phyloP scores from a whole-genome alignment of 2,113 vertebrate genomes.

The Perca flavescens region DNA sequence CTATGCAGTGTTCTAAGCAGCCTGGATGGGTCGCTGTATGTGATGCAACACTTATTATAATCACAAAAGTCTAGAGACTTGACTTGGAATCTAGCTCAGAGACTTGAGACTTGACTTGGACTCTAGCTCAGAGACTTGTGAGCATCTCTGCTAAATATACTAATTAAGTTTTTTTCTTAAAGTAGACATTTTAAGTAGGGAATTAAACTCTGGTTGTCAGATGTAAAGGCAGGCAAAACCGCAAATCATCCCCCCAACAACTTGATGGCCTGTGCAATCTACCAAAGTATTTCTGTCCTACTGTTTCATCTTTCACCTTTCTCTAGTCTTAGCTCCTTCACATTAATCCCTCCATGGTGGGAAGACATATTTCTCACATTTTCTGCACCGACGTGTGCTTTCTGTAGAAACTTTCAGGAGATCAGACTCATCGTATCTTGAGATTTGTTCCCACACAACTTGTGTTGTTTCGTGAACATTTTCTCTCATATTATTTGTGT shows the following conservation, averaged over 20 bases:
- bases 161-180: conserved; percentile 24
- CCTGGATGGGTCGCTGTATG: too few species aligned
- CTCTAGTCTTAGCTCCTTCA: neutral
- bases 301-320: conserved; percentile 31
- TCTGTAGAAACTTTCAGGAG: neutral
- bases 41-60: too few species aligned
- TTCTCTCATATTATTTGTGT: neutral
- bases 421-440: neutral
- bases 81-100: too few species aligned
- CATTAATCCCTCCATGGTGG: conserved; percentile 17
- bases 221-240: conserved; percentile 29
- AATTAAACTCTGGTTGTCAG: conserved; percentile 39
- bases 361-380: conserved; percentile 9
- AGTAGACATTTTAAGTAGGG: conserved; percentile 8
- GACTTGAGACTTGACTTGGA: too few species aligned
- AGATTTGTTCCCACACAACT: neutral
- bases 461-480: neutral
- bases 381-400: neutral
- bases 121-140: too few species aligned
- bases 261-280: conserved; percentile 2
- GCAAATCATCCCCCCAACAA: conserved; percentile 17
- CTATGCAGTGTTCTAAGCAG: too few species aligned
- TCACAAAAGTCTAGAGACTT: too few species aligned
- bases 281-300: conserved; percentile 20
- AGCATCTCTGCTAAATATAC: too few species aligned